These are phyloP conservation scores for Tyria jacobaeae DNA, from an alignment of 2,888 invertebrate genomes.

Conservation along the genomic window DNA sequence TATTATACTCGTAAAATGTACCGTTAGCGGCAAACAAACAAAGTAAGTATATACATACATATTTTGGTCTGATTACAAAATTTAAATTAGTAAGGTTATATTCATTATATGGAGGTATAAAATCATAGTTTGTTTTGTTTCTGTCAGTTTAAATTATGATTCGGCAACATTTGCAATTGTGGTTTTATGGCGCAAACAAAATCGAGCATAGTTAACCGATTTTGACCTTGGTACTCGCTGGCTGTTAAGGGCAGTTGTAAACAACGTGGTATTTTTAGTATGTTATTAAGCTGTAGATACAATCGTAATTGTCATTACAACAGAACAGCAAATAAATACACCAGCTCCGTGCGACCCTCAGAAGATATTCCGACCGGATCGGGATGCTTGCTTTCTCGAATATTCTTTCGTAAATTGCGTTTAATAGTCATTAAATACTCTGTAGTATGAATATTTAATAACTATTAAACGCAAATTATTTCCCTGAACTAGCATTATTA, in stretches of 20 bases:
- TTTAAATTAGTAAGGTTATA: not conserved
- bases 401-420: too few species aligned
- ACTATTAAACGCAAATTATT: too few species aligned
- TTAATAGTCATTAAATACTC: too few species aligned
- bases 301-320: too few species aligned
- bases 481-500: too few species aligned
- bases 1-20: not conserved
- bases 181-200: slow-evolving; percentile 3
- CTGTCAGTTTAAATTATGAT: slow-evolving; percentile 2
- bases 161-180: slow-evolving; percentile 4
- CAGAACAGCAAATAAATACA: too few species aligned
- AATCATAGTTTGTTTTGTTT: not conserved
- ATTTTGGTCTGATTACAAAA: not conserved
- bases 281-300: not conserved
- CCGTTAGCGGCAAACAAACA: not conserved
- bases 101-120: not conserved
- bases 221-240: not conserved
- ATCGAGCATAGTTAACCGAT: slow-evolving; percentile 13
- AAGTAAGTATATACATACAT: not conserved
- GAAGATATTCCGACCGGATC: too few species aligned
- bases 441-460: too few species aligned
- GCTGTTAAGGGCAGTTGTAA: not conserved
- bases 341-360: too few species aligned
- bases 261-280: not conserved
- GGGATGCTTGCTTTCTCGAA: too few species aligned